Conservation (phyloP, 2,797 vertebrate genomes). For the Sciurus vulgaris region DNA sequence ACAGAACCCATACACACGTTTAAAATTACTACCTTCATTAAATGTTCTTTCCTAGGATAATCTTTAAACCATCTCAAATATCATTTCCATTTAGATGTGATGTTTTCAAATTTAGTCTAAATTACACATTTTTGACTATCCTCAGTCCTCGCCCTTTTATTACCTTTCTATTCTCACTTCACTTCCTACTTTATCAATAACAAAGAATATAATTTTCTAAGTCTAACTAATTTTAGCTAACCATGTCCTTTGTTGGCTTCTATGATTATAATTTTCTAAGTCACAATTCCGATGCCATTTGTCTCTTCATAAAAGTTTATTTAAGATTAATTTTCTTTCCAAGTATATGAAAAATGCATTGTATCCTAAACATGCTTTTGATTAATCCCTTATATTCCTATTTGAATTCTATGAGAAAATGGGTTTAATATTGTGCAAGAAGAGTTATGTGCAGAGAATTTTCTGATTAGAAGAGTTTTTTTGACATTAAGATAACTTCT, state of each 20-base stretch:
- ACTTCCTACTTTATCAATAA: neutral
- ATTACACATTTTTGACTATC: neutral
- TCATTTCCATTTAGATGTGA: neutral
- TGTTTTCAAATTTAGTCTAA: neutral
- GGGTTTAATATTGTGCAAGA: neutral
- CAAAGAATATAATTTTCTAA: neutral
- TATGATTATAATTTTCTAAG: slow-evolving; percentile 42
- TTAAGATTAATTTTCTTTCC: neutral
- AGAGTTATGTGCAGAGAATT: neutral
- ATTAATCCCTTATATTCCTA: neutral
- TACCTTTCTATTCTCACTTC: neutral
- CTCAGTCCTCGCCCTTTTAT: neutral
- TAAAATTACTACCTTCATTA: neutral
- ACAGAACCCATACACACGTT: rapidly evolving
- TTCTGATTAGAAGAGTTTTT: slow-evolving; percentile 7
- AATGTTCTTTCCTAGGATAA: neutral
- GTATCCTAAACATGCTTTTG: neutral
- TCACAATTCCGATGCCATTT: neutral
- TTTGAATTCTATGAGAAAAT: neutral
- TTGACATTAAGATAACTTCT: slow-evolving; percentile 22
- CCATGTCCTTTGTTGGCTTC: neutral
- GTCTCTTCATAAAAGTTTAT: neutral
- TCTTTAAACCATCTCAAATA: neutral
- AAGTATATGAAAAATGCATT: neutral
- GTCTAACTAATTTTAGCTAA: neutral